Conservation (phyloP, 1,140 invertebrate species). For the Neoseiulus cucumeris region DNA sequence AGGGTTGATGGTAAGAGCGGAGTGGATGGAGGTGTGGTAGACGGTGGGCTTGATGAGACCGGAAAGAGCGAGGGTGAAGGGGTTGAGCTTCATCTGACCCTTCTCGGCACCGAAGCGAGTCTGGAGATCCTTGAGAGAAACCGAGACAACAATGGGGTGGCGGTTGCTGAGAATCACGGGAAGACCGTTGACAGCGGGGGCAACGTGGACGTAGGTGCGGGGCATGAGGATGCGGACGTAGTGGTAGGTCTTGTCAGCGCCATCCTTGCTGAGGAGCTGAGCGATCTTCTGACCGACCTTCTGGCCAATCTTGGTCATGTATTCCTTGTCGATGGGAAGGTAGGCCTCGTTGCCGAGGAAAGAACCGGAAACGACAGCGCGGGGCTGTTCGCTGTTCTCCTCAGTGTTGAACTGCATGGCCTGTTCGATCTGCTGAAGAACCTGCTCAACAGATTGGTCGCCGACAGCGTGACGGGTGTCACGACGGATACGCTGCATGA, state of each 20-base stretch:
- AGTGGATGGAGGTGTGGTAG: conserved; percentile 8
- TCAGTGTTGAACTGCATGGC: conserved; percentile 1
- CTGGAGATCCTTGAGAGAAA: not conserved
- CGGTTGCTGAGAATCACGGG: conserved; percentile 1
- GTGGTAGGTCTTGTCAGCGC: not conserved
- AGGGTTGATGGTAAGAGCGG: not conserved
- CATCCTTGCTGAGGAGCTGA: not conserved
- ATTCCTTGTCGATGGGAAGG: conserved; percentile 1
- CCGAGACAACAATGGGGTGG: not conserved
- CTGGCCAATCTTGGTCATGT: not conserved
- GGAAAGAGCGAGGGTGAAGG: not conserved
- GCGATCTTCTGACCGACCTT: not conserved
- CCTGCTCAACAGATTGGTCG: not conserved
- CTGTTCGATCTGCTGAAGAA: not conserved
- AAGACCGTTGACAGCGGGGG: not conserved
- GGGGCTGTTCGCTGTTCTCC: not conserved
- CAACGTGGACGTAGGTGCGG: conserved; percentile 5
- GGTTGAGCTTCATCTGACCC: not conserved
- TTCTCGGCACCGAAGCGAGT: not conserved
- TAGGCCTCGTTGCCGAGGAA: not conserved
- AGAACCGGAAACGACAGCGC: not conserved
- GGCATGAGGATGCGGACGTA: not conserved
- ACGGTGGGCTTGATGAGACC: conserved; percentile 3
- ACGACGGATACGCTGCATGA: not conserved
- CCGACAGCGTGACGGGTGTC: not conserved